Evolutionary conservation across 2,888 invertebrate species (phyloP).

Genomic region (Patella ulyssiponensis): DNA sequence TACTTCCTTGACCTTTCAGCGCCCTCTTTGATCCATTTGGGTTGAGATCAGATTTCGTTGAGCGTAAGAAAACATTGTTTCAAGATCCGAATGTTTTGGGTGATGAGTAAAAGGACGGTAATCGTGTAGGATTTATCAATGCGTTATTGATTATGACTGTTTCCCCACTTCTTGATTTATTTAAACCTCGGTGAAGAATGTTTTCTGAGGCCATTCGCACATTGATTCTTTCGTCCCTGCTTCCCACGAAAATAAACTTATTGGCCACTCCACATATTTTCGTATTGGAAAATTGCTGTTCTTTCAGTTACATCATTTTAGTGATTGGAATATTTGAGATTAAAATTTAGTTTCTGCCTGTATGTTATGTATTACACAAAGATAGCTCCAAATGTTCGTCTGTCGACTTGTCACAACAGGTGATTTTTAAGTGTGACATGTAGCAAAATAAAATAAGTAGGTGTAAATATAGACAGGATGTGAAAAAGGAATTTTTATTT

Average conservation of each 20-base stretch:
- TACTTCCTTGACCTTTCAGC: not conserved
- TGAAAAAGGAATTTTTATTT: too few species aligned
- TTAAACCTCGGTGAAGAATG: not conserved
- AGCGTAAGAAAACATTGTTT: conserved; percentile 9
- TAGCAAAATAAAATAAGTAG: too few species aligned
- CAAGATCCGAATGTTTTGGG: not conserved
- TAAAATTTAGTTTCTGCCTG: too few species aligned
- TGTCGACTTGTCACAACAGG: too few species aligned
- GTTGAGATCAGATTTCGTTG: not conserved
- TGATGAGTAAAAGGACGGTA: not conserved
- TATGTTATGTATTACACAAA: too few species aligned
- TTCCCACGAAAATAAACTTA: not conserved
- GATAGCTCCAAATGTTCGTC: too few species aligned
- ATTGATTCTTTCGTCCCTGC: not conserved
- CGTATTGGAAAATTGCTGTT: too few species aligned
- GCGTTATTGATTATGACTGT: not conserved
- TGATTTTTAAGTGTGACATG: too few species aligned
- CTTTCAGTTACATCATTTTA: too few species aligned
- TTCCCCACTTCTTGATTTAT: not conserved
- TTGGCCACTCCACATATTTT: too few species aligned
- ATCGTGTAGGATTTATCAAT: conserved; percentile 5
- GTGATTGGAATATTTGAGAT: too few species aligned
- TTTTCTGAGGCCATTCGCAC: not conserved
- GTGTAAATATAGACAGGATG: too few species aligned
- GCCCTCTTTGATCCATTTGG: not conserved